These are phyloP conservation scores for Mesochorus sp. DNA, from an alignment of 2,888 invertebrate genomes.

Conservation along the genomic window DNA sequence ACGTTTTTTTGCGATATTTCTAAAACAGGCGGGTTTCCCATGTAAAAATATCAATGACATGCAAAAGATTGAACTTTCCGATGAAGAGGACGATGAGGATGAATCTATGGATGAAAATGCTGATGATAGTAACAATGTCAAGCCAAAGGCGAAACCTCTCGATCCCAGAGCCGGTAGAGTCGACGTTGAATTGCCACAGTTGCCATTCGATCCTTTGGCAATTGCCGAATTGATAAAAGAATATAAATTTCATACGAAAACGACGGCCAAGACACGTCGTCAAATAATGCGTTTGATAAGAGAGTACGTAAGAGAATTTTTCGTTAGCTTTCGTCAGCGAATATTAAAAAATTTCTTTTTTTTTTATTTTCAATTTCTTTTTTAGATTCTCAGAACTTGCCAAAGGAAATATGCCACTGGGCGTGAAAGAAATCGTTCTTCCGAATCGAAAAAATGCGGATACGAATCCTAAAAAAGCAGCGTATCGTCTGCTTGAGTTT, in stretches of 20 bases:
- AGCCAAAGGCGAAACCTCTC: slow-evolving; percentile 34
- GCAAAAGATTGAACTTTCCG: slow-evolving; percentile 83
- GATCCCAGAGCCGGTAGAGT: slow-evolving; percentile 93
- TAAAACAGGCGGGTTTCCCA: slow-evolving; percentile 88
- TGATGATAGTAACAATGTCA: slow-evolving; percentile 75
- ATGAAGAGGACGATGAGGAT: too few relatives aligned
- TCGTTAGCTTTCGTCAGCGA: slow-evolving; percentile 15
- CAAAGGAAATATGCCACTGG: slow-evolving; percentile 87
- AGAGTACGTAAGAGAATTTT: slow-evolving; percentile 80
- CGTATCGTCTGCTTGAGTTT: slow-evolving; percentile 82
- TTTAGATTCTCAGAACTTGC: slow-evolving; percentile 85
- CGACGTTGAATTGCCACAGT: slow-evolving; percentile 87
- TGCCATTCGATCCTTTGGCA: slow-evolving; percentile 86
- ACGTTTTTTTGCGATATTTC: slow-evolving; percentile 41
- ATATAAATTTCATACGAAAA: slow-evolving; percentile 82
- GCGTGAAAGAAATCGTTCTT: slow-evolving; percentile 83
- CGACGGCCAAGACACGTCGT: slow-evolving; percentile 84
- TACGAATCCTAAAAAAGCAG: slow-evolving; percentile 77
- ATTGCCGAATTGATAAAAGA: slow-evolving; percentile 84
- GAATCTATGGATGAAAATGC: slow-evolving; percentile 67
- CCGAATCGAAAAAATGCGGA: slow-evolving; percentile 74
- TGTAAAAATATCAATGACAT: slow-evolving; percentile 87
- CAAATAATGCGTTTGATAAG: slow-evolving; percentile 83
- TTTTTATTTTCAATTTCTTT: slow-evolving; percentile 46
- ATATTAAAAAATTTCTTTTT: slow-evolving; percentile 47